These are phyloP conservation scores for Prunella himalayana DNA, from an alignment of 2,113 vertebrate genomes.

Conservation along the genomic window DNA sequence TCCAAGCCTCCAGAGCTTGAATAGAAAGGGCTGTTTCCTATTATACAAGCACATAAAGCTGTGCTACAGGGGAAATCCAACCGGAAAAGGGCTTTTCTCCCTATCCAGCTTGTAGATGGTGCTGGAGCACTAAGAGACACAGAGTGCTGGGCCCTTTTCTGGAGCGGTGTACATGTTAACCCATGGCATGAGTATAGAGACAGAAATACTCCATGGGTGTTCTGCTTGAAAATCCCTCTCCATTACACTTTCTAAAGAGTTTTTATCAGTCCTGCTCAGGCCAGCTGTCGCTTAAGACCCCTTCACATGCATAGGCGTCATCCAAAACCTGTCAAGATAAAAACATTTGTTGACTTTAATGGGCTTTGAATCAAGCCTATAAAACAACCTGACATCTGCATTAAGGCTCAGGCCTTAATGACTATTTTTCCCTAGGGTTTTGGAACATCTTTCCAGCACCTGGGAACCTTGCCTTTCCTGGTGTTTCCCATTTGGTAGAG, in stretches of 20 bases:
- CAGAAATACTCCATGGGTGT: background rate
- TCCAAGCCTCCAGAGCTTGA: constrained; percentile 36
- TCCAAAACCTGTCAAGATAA: background rate
- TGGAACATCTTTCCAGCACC: background rate
- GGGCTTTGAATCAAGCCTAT: background rate
- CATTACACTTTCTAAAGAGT: background rate
- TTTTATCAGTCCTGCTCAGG: background rate
- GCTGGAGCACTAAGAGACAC: background rate
- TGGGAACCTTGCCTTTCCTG: background rate
- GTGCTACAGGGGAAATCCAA: constrained; percentile 27
- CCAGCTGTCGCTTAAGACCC: background rate
- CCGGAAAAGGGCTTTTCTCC: constrained; percentile 35
- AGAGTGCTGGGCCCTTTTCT: background rate
- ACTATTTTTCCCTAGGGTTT: background rate
- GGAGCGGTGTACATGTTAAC: background rate
- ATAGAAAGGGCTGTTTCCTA: constrained; percentile 42
- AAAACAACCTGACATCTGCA: background rate
- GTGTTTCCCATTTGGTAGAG: background rate
- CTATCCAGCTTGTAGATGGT: background rate
- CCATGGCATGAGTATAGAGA: fast-evolving
- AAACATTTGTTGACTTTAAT: background rate
- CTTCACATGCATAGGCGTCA: background rate
- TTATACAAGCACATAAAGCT: constrained; percentile 29
- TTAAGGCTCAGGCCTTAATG: background rate
- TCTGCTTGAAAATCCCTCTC: background rate